Percentiles rank a stretch among this genome's conserved stretches.
phyloP scores from a whole-genome alignment of 1,140 invertebrate species.

The Drosophila erecta region DNA sequence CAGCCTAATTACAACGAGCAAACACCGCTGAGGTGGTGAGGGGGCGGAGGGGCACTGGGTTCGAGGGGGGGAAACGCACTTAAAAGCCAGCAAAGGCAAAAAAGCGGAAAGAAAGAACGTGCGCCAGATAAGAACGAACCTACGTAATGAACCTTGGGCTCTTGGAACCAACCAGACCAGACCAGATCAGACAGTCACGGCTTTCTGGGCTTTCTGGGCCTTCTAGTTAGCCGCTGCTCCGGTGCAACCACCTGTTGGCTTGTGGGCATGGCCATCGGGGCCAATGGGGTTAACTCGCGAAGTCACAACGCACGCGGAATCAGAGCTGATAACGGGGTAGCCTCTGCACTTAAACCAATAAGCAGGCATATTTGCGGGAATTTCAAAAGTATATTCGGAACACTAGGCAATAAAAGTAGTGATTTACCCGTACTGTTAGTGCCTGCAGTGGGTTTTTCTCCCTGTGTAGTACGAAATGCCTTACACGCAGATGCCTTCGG shows the following conservation, averaged over 20 bases:
- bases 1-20: slow-evolving; percentile 70
- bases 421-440: no score
- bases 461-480: slow-evolving; percentile 26
- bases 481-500: slow-evolving; percentile 21
- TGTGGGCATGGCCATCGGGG: slow-evolving; percentile 27
- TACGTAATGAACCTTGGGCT: slow-evolving; percentile 71
- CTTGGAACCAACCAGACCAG: neutral
- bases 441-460: neutral
- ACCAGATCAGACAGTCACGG: slow-evolving; percentile 26
- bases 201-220: neutral
- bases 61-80: slow-evolving; percentile 36
- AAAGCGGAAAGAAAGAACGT: slow-evolving; percentile 51
- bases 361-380: neutral
- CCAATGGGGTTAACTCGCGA: slow-evolving; percentile 32
- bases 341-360: slow-evolving; percentile 10
- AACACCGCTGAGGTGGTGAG: slow-evolving; percentile 1
- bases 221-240: slow-evolving; percentile 2
- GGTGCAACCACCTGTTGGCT: slow-evolving; percentile 78
- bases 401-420: no score
- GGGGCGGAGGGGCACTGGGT: slow-evolving; percentile 2
- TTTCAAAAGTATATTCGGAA: neutral
- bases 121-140: slow-evolving; percentile 65
- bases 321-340: slow-evolving; percentile 44
- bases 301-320: slow-evolving; percentile 54
- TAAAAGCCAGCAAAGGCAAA: slow-evolving; percentile 38